phyloP scores from a whole-genome alignment of 2,797 vertebrate species.

The Scolopax rusticola region DNA sequence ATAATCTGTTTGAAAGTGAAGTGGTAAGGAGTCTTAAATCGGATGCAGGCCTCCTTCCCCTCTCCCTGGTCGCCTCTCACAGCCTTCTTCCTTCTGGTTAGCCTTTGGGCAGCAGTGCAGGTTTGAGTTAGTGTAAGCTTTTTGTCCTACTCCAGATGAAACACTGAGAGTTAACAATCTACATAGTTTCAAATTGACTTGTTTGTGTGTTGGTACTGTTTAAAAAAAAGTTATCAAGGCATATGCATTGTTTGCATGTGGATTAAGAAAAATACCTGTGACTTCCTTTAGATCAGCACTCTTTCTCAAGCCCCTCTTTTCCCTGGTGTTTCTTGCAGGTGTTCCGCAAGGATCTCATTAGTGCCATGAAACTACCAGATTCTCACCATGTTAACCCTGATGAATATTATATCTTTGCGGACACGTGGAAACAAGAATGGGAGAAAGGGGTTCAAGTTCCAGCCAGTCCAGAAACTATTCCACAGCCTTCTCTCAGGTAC shows the following conservation, averaged over 20 bases:
- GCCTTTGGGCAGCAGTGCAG: accelerated
- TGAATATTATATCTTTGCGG: slow-evolving; percentile 93
- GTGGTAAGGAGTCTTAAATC: not conserved
- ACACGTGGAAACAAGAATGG: slow-evolving; percentile 98
- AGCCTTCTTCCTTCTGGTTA: not conserved
- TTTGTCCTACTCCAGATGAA: not conserved
- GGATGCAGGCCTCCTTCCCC: not conserved
- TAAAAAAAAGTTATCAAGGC: not conserved
- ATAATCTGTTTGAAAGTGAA: not conserved
- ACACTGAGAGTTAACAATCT: not conserved
- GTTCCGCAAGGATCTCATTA: slow-evolving; percentile 99
- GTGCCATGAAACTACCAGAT: slow-evolving; percentile 98
- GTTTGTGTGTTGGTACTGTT: not conserved
- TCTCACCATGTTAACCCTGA: slow-evolving; percentile 92
- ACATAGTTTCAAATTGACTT: not conserved
- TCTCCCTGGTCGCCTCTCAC: not conserved
- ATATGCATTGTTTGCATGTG: not conserved
- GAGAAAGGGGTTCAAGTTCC: slow-evolving; percentile 98
- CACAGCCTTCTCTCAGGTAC: slow-evolving; percentile 92
- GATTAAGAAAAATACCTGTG: not conserved
- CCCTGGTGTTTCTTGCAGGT: slow-evolving; percentile 81
- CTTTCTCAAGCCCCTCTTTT: not conserved
- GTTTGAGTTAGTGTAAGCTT: not conserved
- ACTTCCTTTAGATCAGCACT: accelerated
- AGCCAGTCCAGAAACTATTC: slow-evolving; percentile 92